These are phyloP conservation scores for Dryadula phaetusa DNA, from an alignment of 2,888 invertebrate species.

Conservation along the genomic window DNA sequence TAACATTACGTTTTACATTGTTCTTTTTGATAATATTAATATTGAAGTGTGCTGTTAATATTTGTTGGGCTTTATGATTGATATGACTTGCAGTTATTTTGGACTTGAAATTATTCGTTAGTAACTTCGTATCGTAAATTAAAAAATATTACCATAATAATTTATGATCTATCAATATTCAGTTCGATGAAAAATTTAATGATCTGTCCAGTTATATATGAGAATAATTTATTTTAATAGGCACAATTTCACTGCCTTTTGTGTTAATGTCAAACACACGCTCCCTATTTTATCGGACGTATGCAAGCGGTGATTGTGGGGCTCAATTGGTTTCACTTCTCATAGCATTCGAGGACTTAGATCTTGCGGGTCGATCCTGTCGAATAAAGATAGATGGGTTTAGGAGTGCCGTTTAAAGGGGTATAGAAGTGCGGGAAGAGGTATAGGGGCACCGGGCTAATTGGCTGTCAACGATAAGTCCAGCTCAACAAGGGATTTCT, in stretches of 20 bases:
- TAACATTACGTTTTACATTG: neutral
- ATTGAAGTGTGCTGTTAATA: neutral
- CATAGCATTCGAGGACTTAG: conserved; percentile 64
- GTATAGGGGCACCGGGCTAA: conserved; percentile 69
- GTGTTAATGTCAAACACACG: conserved; percentile 63
- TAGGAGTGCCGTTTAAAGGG: conserved; percentile 63
- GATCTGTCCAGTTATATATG: conserved; percentile 54
- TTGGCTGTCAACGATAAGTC: conserved; percentile 81
- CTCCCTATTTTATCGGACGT: conserved; percentile 54
- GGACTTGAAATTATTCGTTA: conserved; percentile 28
- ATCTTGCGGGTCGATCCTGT: conserved; percentile 67
- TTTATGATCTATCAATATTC: conserved; percentile 46
- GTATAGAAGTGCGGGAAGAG: conserved; percentile 52
- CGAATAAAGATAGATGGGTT: conserved; percentile 78
- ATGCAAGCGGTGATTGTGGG: conserved; percentile 46
- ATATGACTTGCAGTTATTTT: conserved; percentile 27
- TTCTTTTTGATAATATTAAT: neutral
- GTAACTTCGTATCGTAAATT: conserved; percentile 25
- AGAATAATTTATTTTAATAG: conserved; percentile 62
- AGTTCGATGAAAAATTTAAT: conserved; percentile 57
- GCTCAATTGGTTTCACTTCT: conserved; percentile 59
- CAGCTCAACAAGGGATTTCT: conserved; percentile 53
- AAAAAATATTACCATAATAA: conserved; percentile 41
- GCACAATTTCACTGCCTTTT: conserved; percentile 61
- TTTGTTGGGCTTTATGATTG: conserved; percentile 10